A percentile compares a stretch with the other conserved stretches of the same genome.
phyloP scores from a whole-genome alignment of 1,140 invertebrate species.

The Bathynomus jamesi region DNA sequence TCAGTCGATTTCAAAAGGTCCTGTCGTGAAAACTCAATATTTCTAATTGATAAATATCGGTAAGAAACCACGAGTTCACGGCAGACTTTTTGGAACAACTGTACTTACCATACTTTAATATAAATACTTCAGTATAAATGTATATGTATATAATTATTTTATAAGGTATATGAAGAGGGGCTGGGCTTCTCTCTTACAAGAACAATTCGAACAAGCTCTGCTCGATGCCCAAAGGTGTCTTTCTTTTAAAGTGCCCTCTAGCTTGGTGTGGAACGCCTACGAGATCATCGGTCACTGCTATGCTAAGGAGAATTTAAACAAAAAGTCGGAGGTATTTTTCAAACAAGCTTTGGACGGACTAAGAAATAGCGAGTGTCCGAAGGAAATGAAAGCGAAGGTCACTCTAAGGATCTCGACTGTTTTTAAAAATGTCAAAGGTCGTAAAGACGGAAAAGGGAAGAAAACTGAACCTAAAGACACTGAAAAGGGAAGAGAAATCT shows the following conservation, averaged over 20 bases:
- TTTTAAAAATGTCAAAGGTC: background rate
- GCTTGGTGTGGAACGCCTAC: background rate
- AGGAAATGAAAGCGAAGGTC: background rate
- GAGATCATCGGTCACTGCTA: background rate
- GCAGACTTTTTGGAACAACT: too few relatives aligned
- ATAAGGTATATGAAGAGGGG: background rate
- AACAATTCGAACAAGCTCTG: background rate
- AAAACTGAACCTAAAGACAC: background rate
- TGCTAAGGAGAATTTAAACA: background rate
- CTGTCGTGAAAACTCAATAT: too few relatives aligned
- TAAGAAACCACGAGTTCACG: too few relatives aligned
- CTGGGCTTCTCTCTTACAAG: background rate
- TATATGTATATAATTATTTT: too few relatives aligned
- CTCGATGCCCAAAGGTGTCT: background rate
- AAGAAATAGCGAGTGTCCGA: background rate
- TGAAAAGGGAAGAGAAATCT: background rate
- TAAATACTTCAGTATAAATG: too few relatives aligned
- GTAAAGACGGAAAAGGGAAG: background rate
- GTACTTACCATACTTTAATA: too few relatives aligned
- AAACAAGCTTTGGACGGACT: background rate
- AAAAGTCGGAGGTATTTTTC: background rate
- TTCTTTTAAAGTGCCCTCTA: background rate
- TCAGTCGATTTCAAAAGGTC: too few relatives aligned
- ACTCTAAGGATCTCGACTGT: background rate
- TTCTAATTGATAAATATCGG: too few relatives aligned